Evolutionary conservation across 2,113 vertebrate genomes (phyloP).

Genomic region (Serilophus lunatus): DNA sequence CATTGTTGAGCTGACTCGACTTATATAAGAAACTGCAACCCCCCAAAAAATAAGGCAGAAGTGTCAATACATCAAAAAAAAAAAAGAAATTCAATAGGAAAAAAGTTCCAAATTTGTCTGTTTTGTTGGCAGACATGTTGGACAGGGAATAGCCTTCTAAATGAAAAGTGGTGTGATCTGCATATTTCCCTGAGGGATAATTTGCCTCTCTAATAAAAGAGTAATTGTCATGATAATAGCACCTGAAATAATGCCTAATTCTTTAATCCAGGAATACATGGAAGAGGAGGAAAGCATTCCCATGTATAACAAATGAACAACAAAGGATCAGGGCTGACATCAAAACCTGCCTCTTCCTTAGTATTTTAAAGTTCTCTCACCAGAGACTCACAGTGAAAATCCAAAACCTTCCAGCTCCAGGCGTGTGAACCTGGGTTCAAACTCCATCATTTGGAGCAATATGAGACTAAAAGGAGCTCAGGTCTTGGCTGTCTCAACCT

Average conservation of each 20-base stretch:
- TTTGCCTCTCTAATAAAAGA: background rate
- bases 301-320: background rate
- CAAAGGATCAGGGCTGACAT: background rate
- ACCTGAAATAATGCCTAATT: background rate
- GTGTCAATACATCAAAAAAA: background rate
- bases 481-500: background rate
- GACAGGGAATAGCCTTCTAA: background rate
- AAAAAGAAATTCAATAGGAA: background rate
- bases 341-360: background rate
- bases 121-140: background rate
- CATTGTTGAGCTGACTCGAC: background rate
- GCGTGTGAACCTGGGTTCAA: background rate
- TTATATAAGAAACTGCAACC: background rate
- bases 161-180: background rate
- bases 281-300: background rate
- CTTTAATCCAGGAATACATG: background rate
- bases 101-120: background rate
- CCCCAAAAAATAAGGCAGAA: background rate
- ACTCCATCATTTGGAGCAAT: background rate
- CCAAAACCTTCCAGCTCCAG: background rate
- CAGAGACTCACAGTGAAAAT: background rate
- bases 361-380: background rate
- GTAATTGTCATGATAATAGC: too few species aligned
- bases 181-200: background rate
- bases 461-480: background rate